Evolutionary conservation across 2,888 invertebrate species (phyloP).

Genomic region (Onchidella celtica): DNA sequence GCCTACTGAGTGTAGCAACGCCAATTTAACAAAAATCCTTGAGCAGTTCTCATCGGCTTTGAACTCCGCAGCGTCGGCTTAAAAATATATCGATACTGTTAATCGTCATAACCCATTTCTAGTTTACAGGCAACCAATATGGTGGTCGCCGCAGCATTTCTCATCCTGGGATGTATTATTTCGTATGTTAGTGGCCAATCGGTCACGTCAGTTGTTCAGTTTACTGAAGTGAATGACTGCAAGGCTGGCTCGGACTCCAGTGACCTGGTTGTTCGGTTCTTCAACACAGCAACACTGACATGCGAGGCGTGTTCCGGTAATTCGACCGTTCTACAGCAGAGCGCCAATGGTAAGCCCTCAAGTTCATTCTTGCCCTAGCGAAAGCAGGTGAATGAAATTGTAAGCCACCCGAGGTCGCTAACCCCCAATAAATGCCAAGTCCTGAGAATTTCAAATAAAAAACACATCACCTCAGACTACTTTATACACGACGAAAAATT

Average conservation of each 20-base stretch:
- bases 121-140: constrained; percentile 59
- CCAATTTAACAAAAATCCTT: too few species aligned
- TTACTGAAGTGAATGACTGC: constrained; percentile 54
- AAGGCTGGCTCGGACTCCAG: constrained; percentile 51
- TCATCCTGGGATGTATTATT: not conserved
- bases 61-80: too few species aligned
- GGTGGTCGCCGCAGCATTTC: constrained; percentile 33
- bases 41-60: too few species aligned
- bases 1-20: too few species aligned
- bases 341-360: constrained; percentile 65
- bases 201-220: constrained; percentile 13
- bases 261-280: constrained; percentile 62
- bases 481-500: too few species aligned
- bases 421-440: too few species aligned
- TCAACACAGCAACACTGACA: constrained; percentile 64
- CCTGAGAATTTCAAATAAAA: too few species aligned
- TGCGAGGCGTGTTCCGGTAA: constrained; percentile 66
- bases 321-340: constrained; percentile 61
- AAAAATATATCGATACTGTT: too few species aligned
- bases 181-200: not conserved
- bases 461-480: too few species aligned
- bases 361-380: not conserved
- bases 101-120: too few species aligned
- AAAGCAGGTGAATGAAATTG: not conserved
- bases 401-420: not conserved